These are phyloP conservation scores for Uromys caudimaculatus DNA, from an alignment of 2,797 vertebrate species.

Conservation along the genomic window DNA sequence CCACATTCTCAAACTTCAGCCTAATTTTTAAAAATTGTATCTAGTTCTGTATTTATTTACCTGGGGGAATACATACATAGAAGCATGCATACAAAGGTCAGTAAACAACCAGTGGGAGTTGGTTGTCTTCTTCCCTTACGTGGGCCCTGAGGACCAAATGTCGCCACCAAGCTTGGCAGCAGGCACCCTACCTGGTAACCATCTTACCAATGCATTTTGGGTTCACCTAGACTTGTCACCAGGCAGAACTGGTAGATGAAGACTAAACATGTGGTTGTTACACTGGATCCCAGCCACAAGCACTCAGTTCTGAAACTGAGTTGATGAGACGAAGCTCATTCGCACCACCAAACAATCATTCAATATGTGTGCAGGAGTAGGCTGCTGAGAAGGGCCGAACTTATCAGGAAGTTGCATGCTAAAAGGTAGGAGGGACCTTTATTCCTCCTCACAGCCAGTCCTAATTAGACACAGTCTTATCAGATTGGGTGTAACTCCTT, in stretches of 20 bases:
- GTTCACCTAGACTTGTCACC: not conserved
- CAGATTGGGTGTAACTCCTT: not conserved
- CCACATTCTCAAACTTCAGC: not conserved
- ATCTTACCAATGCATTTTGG: not conserved
- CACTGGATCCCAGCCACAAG: not conserved
- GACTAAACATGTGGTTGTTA: not conserved
- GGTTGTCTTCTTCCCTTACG: not conserved
- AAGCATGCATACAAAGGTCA: not conserved
- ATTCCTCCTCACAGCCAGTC: not conserved
- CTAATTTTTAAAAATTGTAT: no score
- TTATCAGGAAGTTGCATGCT: not conserved
- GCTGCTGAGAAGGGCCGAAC: not conserved
- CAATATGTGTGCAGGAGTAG: not conserved
- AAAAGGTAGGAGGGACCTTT: not conserved
- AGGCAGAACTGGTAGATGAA: not conserved
- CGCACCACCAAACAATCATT: rapidly evolving
- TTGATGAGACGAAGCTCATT: not conserved
- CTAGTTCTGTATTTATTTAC: not conserved
- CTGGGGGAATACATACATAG: not conserved
- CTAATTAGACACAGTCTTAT: not conserved
- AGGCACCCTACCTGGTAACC: not conserved
- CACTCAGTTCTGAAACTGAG: not conserved
- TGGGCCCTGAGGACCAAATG: not conserved
- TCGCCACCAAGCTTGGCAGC: not conserved
- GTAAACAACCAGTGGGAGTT: not conserved